These are phyloP conservation scores for Elgaria multicarinata DNA, from an alignment of 2,113 vertebrate species.

Conservation along the genomic window DNA sequence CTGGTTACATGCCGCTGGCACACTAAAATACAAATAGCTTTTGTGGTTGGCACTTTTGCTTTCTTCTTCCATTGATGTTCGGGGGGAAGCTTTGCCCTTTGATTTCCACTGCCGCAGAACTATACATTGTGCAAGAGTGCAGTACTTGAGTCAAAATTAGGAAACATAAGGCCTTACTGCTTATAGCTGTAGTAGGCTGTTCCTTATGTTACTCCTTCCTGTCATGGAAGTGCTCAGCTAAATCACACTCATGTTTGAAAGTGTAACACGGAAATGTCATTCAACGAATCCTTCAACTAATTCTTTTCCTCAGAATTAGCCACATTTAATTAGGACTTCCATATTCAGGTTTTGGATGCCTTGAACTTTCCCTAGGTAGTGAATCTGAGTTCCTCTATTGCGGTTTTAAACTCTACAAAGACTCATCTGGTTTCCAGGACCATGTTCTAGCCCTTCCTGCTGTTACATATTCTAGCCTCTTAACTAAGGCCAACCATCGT, in stretches of 20 bases:
- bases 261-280: background rate
- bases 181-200: background rate
- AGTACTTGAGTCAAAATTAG: background rate
- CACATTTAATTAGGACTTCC: background rate
- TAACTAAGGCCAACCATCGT: background rate
- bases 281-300: background rate
- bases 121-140: background rate
- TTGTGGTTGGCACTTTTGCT: background rate
- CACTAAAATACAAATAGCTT: background rate
- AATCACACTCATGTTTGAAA: background rate
- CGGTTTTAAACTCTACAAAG: background rate
- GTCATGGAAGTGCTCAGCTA: no score
- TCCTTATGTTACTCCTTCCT: background rate
- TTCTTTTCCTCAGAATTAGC: background rate
- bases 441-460: background rate
- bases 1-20: background rate
- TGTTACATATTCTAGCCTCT: background rate
- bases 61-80: conserved; percentile 16
- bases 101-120: background rate
- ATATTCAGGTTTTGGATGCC: background rate
- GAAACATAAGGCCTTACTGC: background rate
- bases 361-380: background rate
- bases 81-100: background rate
- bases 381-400: background rate
- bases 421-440: background rate